A percentile compares a stretch with the other conserved stretches of the same genome.
phyloP scores from a whole-genome alignment of 2,113 vertebrate species.

The Seriola rivoliana region DNA sequence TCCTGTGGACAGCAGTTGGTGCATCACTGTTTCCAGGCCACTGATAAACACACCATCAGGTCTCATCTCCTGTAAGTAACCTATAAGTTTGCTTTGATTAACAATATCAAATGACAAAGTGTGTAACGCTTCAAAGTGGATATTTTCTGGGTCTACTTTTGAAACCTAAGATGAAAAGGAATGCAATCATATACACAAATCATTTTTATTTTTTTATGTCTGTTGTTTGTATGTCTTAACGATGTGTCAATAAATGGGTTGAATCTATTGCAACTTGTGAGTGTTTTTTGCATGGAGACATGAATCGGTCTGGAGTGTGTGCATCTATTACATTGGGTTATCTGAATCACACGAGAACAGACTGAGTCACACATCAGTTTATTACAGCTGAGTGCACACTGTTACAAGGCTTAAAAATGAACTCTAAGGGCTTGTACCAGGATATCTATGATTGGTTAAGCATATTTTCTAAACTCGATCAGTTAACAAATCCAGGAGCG shows the following conservation, averaged over 20 bases:
- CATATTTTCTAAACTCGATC: constrained; percentile 60
- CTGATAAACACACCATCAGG: background rate
- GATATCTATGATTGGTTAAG: constrained; percentile 66
- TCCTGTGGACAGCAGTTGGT: background rate
- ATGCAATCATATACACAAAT: background rate
- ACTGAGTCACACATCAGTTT: constrained; percentile 68
- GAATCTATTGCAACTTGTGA: constrained; percentile 14
- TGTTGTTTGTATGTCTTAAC: background rate
- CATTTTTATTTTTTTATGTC: background rate
- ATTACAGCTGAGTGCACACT: constrained; percentile 68
- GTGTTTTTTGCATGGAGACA: constrained; percentile 20
- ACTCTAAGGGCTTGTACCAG: constrained; percentile 38
- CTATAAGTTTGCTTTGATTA: background rate
- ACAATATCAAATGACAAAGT: background rate
- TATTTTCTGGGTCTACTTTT: background rate
- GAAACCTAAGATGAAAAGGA: background rate
- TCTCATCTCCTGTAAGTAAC: constrained; percentile 56
- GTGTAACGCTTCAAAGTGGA: background rate
- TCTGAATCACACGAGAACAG: constrained; percentile 47
- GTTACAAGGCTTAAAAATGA: constrained; percentile 61
- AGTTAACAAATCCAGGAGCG: constrained; percentile 44
- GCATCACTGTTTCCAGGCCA: constrained; percentile 6
- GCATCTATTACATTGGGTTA: background rate
- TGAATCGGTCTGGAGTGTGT: constrained; percentile 1
- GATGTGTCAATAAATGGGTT: constrained; percentile 60